Evolutionary conservation across 2,797 vertebrate genomes (phyloP), one percentile per base, ranked within the genome.

Genomic region (Cygnus olor): DNA sequence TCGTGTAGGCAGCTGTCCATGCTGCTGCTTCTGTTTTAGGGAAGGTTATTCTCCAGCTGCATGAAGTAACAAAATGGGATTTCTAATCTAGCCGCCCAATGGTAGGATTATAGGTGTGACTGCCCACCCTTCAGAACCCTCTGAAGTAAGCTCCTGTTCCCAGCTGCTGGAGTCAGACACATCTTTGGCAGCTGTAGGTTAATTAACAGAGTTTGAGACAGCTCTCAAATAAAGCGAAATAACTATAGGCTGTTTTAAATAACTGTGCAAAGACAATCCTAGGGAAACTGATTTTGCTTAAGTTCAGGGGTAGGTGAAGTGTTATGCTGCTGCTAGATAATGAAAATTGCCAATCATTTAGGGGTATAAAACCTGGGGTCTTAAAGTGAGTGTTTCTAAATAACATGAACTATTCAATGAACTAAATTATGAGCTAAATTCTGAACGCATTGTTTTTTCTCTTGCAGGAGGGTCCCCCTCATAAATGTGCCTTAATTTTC

Each of bases 401-500:
- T 47, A 64, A 80, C 64, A 42, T 14, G 24, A 58, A 45, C 42
- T 83, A 2, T 20, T 71, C 42, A 32, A 24, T 42, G 45, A 61
- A n/a, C 5, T 47, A 58, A 91, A 36, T 21, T 60, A 40, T 77
- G 70, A 85, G 9, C 90, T 88, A 69, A 70, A 36, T 61, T 81
- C 97, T 96, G 92, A 96, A 95, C 71, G 45, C 91, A 44, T 94
- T 97, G 98, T 53, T 94, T 98, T 98, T 99, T 99, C 97, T 99
- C 98, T 99, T 99, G 74, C 99, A 99, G 99, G 99, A 99, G 99
- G 99, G 99, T 97, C 98, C 98, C 94, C 99, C 99, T 99, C 99
- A 99, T 97, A 99, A 99, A 99, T 99, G 99, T 99, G 99, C 99
- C 98, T 99, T 99, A 98, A 99, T 99, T 98, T 99, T 99, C 98